phyloP scores from a whole-genome alignment of 2,113 vertebrate genomes.

The Chunga burmeisteri region DNA sequence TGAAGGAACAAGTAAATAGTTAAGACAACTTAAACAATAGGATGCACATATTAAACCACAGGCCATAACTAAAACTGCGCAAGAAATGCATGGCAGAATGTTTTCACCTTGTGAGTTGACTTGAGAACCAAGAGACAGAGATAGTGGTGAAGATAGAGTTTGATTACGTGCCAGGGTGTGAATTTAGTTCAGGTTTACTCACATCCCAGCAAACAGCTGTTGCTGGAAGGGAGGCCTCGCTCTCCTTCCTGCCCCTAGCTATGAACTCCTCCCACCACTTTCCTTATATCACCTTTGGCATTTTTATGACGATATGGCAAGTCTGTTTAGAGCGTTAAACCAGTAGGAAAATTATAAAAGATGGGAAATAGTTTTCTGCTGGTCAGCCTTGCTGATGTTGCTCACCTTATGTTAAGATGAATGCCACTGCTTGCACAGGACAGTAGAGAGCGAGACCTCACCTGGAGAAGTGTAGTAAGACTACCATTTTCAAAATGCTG shows the following conservation, averaged over 20 bases:
- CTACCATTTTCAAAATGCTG: background rate
- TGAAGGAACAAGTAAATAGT: background rate
- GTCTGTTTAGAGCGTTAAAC: background rate
- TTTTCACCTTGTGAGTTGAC: background rate
- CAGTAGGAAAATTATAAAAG: background rate
- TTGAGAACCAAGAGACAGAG: background rate
- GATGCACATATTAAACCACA: background rate
- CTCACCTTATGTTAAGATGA: background rate
- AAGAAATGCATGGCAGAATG: background rate
- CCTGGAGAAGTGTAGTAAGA: background rate
- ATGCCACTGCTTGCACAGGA: background rate
- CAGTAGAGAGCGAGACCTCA: background rate
- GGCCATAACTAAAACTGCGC: background rate
- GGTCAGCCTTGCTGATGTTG: background rate
- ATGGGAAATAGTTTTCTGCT: background rate
- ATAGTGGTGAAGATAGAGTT: background rate
- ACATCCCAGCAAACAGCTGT: background rate
- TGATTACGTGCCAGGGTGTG: background rate
- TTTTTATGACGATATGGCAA: background rate
- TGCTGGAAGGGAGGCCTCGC: background rate
- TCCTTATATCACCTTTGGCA: background rate
- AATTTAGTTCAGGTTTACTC: background rate
- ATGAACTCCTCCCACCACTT: background rate
- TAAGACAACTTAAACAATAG: background rate
- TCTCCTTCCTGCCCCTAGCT: background rate